Conservation (phyloP, 1,140 invertebrate species). For the Neotoxoptera formosana region DNA sequence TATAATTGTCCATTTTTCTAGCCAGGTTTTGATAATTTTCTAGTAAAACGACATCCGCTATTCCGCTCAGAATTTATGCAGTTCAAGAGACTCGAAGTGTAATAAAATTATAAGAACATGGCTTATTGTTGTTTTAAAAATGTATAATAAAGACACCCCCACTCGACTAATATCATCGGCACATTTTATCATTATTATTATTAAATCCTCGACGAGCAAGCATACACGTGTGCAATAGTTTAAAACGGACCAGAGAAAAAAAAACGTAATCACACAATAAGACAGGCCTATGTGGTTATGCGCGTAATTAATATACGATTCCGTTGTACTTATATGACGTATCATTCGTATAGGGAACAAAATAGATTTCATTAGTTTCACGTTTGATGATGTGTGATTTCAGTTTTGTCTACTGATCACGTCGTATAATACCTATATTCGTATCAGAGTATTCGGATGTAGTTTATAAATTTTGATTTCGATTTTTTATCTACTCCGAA, state of each 20-base stretch:
- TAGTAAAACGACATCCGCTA: not conserved
- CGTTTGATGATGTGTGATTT: slow-evolving; percentile 3
- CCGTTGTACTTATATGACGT: not conserved
- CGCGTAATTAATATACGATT: not conserved
- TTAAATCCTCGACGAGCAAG: not conserved
- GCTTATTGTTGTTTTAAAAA: not conserved
- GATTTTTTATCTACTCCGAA: not conserved
- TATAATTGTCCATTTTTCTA: too few species aligned
- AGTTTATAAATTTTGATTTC: not conserved
- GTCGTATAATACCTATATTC: not conserved
- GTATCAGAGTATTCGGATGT: not conserved
- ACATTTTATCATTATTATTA: not conserved
- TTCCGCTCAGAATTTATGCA: too few species aligned
- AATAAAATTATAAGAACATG: not conserved
- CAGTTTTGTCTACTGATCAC: not conserved
- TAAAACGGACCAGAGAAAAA: not conserved
- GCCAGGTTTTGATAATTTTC: not conserved
- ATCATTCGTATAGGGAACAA: not conserved
- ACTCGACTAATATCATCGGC: not conserved
- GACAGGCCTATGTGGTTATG: not conserved
- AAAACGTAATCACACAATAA: not conserved
- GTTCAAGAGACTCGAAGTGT: not conserved
- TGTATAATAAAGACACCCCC: not conserved
- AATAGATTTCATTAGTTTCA: not conserved
- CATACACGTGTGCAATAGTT: not conserved